Evolutionary conservation across 2,888 invertebrate species (phyloP), one percentile per base, ranked within the genome.

Genomic region (Acleris holmiana): DNA sequence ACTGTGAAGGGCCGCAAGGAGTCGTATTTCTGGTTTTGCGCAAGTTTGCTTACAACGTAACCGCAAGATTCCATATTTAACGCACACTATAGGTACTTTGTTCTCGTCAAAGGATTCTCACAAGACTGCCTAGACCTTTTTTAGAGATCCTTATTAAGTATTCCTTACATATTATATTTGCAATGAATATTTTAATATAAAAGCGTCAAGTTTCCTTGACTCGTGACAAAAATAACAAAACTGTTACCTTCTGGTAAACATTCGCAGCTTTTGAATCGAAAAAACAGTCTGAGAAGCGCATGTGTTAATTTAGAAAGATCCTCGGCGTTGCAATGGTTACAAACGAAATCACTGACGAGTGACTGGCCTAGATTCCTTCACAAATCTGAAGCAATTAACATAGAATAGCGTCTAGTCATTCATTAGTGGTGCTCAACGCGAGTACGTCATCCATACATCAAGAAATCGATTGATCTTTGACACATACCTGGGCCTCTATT

Each of bases 11-110:
- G 60, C 64, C 44, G 48, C 53, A 41, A 60, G 53, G 66, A 71
- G 66, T 69, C 66, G 67, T 68, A 68, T 72, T 70, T 70, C 72
- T 64, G 66, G 71, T 69, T 72, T 72, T 66, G 69, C 68, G 64
- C 63, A 68, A 70, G 62, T 55, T 47, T 18, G 46, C 53, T 61
- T 65, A 48, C 66, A 58, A 49, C 64, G 62, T 49, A 54, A 67
- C 66, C 68, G 35, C 68, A 63, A 68, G 63, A 61, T 68, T 66
- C 54, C 59, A 66, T 57, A 60, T 60, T 57, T 59, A 64, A 54
- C 58, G 58, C 47, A 64, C 40, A 44, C n/a, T 15, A 15, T 15
- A 44, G n/a, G 6, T 17, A 17, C 44, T 44, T 44, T 13, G 15
- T n/a, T 41, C 29, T 8, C 29, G 8, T 8, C 29, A 29, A 29